Evolutionary conservation across 2,888 invertebrate genomes (phyloP).

Genomic region (Cephus spinipes): DNA sequence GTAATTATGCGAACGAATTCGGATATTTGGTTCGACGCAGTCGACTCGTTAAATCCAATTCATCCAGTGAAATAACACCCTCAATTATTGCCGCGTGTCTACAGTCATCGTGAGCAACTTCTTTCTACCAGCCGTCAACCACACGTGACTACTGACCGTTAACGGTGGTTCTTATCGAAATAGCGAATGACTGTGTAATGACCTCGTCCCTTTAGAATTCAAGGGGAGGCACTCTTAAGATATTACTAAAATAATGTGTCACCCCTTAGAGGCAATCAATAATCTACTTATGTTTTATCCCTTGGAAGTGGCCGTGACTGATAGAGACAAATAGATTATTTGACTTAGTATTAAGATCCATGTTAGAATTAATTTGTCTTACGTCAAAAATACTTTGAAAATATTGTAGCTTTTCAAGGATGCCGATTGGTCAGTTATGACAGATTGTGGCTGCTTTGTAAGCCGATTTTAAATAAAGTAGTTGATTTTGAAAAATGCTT

Average conservation of each 20-base stretch:
- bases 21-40: not conserved
- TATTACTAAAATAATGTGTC: not conserved
- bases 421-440: too few relatives aligned
- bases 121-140: not conserved
- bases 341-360: too few relatives aligned
- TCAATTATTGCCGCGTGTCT: constrained; percentile 34
- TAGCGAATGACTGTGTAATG: not conserved
- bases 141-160: not conserved
- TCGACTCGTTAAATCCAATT: constrained; percentile 45
- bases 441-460: too few relatives aligned
- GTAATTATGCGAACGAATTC: constrained; percentile 7
- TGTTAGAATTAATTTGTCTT: too few relatives aligned
- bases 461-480: too few relatives aligned
- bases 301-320: too few relatives aligned
- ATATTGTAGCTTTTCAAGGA: too few relatives aligned
- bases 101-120: not conserved
- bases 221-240: not conserved
- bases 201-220: not conserved
- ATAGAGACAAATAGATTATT: too few relatives aligned
- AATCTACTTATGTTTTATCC: too few relatives aligned
- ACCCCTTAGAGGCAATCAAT: too few relatives aligned
- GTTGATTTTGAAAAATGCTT: too few relatives aligned
- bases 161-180: not conserved
- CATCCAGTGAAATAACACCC: constrained; percentile 39
- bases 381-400: too few relatives aligned